Evolutionary conservation across 2,113 vertebrate genomes (phyloP).

Genomic region (Sinocyclocheilus anophthalmus): DNA sequence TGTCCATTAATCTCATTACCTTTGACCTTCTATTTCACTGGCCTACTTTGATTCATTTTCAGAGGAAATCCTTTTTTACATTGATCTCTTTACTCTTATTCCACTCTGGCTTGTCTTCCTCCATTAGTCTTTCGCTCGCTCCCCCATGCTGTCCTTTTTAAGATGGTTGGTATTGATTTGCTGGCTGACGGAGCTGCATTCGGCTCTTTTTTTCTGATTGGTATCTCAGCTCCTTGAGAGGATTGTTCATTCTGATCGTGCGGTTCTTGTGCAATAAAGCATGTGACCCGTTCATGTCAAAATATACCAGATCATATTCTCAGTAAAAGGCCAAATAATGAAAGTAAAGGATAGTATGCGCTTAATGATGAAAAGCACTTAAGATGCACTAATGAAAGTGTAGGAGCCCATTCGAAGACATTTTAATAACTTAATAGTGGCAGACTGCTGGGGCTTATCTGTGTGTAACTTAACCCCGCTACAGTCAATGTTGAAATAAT

Average conservation of each 20-base stretch:
- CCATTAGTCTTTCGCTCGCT: constrained; percentile 35
- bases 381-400: constrained; percentile 34
- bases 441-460: constrained; percentile 12
- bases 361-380: constrained; percentile 37
- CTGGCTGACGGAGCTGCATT: constrained; percentile 31
- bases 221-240: constrained; percentile 45
- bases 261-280: constrained; percentile 5
- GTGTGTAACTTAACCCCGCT: constrained; percentile 50
- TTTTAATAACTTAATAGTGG: neutral
- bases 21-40: constrained; percentile 37
- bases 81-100: constrained; percentile 45
- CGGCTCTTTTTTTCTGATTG: constrained; percentile 54
- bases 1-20: constrained; percentile 44
- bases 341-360: neutral
- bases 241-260: constrained; percentile 45
- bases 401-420: neutral
- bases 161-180: constrained; percentile 57
- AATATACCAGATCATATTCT: neutral
- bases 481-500: constrained; percentile 55
- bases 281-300: neutral
- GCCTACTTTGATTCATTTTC: constrained; percentile 50
- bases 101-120: constrained; percentile 16
- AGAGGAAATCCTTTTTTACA: constrained; percentile 49
- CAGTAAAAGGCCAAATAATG: neutral
- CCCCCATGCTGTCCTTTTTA: constrained; percentile 24